Evolutionary conservation across 2,888 invertebrate genomes (phyloP), one percentile per base, ranked within the genome.

Genomic region (Ischnura elegans): DNA sequence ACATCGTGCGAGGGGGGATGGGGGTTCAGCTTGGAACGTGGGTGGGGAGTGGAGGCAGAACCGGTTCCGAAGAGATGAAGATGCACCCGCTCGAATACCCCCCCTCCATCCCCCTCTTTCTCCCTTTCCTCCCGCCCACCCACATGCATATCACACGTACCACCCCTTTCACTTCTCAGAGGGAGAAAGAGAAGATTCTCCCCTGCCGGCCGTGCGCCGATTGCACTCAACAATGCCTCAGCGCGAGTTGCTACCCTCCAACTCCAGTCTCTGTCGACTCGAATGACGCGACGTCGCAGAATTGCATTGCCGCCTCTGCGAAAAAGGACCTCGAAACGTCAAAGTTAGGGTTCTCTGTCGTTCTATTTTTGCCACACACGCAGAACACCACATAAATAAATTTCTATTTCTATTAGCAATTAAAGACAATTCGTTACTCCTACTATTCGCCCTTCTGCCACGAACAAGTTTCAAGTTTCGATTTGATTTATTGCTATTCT

Each of bases 41-140:
- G 29, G 45, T 0, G 45, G 85, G 21, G 43, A 86, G 85, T 29
- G 36, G 19, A 42, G 85, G 85, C 42, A 42, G n/a, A 86, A 86
- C 45, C 45, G 86, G 86, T 46, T 86, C 45, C 45, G 46, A 43
- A 46, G 46, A 43, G 86, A 86, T 43, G 45, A 86, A 86, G 86
- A 45, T 86, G 86, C 19, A 45, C 25, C 6, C 61, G n/a, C 5
- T 13, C 6, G 29, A 13, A 21, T 36, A 29, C 29, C 29, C 0
- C 66, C 10, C 66, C 29, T 8, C 16, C 36, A 13, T 13, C 25
- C 61, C 8, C 61, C 61, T 1, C 61, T 8, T 10, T 36, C 29
- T 29, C 66, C 66, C 8, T 66, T 13, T n/a, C 66, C 66, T n/a
- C 5, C 16, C 76, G 0, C 29, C 3, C 76, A 21, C 10, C 10